Base-by-base conservation (phyloP, 2,113 vertebrate genomes). In the Erpornis zantholeuca region DNA sequence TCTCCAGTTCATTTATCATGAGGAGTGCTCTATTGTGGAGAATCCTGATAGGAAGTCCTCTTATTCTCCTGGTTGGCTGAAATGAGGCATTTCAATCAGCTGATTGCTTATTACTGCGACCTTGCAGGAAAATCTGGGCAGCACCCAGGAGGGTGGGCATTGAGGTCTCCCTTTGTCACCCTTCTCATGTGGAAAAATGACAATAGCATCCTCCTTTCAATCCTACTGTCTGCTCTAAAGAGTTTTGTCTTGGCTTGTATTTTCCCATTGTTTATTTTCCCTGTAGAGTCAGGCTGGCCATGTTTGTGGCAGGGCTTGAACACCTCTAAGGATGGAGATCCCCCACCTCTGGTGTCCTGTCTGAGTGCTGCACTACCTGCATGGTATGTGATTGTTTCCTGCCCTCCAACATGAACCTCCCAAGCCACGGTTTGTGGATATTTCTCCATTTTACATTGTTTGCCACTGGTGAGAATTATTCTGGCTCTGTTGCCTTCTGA, bases 1-100 rank as follows among this genome's bases (percentile, higher is more conserved):
- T 97, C 93, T 94, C 77, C 86, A 97, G 64, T 93, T 95, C 96
- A 97, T 98, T 97, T 98, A 95, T 97, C 97, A 96, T 6, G 5
- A n/a, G 12, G 79, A 96, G 54, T 82, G 81, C 50, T 87, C 85
- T 86, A 60, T 91, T 94, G 90, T 86, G 93, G 81, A 88, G 94
- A 95, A 97, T 96, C 96, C 92, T 88, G 83, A 94, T 92, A 80
- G 69, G 76, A 97, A 94, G 85, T 82, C 95, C 1, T 20, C 92
- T 96, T 96, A 88, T 82, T 95, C 88, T 96, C 60, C 91, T 78
- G 82, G 56, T 64, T 96, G 92, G 65, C 68, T 96, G 92, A 70
- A 93, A 96, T 36, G 40, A 0, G 1, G 78, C 77, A 89, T 96
- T 97, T 97, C 80, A 88, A 89, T 92, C 89, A 94, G 80, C 90